A percentile compares a stretch with the other conserved stretches of the same genome.
Evolutionary conservation across 2,113 vertebrate species (phyloP).

Genomic region (Leuciscus idus): DNA sequence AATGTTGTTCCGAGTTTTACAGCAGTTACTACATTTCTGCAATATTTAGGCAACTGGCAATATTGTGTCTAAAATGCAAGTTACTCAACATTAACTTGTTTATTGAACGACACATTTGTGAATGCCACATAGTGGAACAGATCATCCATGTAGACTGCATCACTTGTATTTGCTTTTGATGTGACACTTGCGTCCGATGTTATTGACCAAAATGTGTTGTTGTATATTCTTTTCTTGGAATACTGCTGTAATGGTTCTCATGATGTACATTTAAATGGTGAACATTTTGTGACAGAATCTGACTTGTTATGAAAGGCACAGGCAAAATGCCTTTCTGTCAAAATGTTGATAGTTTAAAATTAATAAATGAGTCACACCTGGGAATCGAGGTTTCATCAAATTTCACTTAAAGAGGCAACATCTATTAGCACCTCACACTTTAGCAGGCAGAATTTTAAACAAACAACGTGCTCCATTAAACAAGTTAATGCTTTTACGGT

Average conservation of each 20-base stretch:
- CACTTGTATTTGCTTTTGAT: background rate
- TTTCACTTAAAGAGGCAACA: slow-evolving; percentile 55
- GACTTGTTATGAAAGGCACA: slow-evolving; percentile 38
- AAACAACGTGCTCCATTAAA: slow-evolving; percentile 53
- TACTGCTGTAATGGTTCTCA: background rate
- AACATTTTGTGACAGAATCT: slow-evolving; percentile 28
- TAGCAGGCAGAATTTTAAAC: slow-evolving; percentile 49
- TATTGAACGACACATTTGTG: background rate
- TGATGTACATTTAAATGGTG: slow-evolving; percentile 31
- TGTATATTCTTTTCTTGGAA: background rate
- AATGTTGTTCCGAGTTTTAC: background rate
- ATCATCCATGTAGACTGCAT: background rate
- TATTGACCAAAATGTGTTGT: background rate
- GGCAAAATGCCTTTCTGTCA: slow-evolving; percentile 42
- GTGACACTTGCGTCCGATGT: background rate
- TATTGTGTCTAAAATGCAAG: background rate
- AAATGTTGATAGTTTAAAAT: slow-evolving; percentile 56
- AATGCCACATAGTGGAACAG: background rate
- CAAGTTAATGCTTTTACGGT: slow-evolving; percentile 55
- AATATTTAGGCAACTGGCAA: background rate
- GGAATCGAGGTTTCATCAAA: slow-evolving; percentile 58
- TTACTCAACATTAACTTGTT: background rate
- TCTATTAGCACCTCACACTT: slow-evolving; percentile 53
- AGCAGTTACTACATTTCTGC: background rate
- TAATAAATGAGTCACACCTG: slow-evolving; percentile 55